Base-by-base conservation (phyloP, 2,888 invertebrate genomes). In the Chrysolina americana region DNA sequence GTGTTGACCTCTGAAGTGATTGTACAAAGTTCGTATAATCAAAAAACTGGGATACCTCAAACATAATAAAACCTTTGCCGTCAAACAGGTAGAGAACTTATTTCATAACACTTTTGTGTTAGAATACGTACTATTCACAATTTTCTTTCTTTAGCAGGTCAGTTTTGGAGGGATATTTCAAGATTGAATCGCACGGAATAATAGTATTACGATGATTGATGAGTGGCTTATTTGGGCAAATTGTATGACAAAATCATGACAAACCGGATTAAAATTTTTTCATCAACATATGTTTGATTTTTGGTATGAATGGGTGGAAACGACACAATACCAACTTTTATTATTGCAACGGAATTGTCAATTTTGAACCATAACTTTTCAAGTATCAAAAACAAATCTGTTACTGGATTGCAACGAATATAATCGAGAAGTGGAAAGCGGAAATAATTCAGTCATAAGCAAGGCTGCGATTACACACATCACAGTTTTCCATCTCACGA, bases 21-120 rank as follows among this genome's bases (percentile, higher is more conserved):
- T 78, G 70, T 70, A 76, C 78, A 76, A 72, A 75, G 78, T 78
- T 78, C 76, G 69, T 73, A 70, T 68, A 74, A 66, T 70, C 70
- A 65, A 72, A 56, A 75, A 56, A 56, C 53, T 41, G 53, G 53
- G 68, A 53, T 53, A n/a, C 28, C 68, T 53, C 68, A 53, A 41
- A 68, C 36, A 53, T 66, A 66, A 66, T 66, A 56, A 48, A 68
- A 68, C 53, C 41, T 56, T 68, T 68, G 17, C 15, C 53, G 68
- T 53, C 68, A 68, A 68, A 41, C 68, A 68, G 68, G 68, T 68
- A 68, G 68, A 36, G 36, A 68, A 41, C 36, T 68, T 19, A 36
- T 53, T 68, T 68, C 53, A 41, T 68, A 68, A 50, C 41, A 66
- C 66, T 28, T 50, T 50, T 41, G 53, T 50, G 41, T 19, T 36